Evolutionary conservation across 2,888 invertebrate species (phyloP), one percentile per base, ranked within the genome.

Genomic region (Aphidoletes aphidimyza): DNA sequence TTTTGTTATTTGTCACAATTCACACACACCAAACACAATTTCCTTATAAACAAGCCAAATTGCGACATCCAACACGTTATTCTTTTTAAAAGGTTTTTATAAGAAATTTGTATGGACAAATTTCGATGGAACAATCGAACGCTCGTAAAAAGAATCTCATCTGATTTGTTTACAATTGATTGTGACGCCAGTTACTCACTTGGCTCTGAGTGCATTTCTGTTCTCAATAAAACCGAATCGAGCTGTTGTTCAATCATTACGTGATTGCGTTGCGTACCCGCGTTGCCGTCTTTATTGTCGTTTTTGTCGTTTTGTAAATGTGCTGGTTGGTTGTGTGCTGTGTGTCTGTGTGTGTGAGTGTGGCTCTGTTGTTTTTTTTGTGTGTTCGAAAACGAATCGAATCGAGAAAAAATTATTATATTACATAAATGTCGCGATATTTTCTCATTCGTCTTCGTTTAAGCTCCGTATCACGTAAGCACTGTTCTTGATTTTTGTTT

Each of bases 341-440:
- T 26, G 14, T 19, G 36, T 69, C 17, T 26, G 36, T 37, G 36
- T 81, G 36, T 81, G n/a, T 81, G 37, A 37, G n/a, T 81, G 37
- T n/a, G 19, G n/a, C 37, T 22, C 81, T 81, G 30, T 81, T 81
- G 36, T 22, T 37, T 37, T 81, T 6, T 81, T 22, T 5, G 17
- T 37, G 19, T 81, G 37, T n/a, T 37, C 22, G n/a, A 81, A 81
- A n/a, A n/a, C 81, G 37, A 36, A 81, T n/a, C 78, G 78, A 26
- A 54, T 69, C 69, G 34, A 69, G n/a, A 81, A 37, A 37, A 81
- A 37, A 19, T 81, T 81, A 37, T 36, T 37, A 81, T 81, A 81
- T 81, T 81, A 81, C 37, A 81, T 81, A 81, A 81, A 81, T 69
- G 69, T 81, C 81, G 81, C 37, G 81, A 81, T 81, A 81, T 81